Evolutionary conservation across 2,113 vertebrate species (phyloP), one percentile per base, ranked within the genome.

Genomic region (Oriolus oriolus): DNA sequence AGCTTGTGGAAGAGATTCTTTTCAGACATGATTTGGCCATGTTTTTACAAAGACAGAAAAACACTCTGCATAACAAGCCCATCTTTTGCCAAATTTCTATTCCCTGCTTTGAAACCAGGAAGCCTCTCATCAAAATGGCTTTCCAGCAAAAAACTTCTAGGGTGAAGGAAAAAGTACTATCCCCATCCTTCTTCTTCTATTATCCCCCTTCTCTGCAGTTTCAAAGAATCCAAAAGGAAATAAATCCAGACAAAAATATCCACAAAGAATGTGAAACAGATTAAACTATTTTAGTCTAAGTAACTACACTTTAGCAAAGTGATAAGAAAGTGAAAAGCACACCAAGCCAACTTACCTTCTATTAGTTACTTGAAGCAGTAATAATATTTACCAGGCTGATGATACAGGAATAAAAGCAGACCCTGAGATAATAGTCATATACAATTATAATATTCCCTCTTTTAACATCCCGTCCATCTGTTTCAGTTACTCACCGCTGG

Each of bases 401-500:
- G 45, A 85, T 63, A 63, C 18, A 83, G 23, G 47, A 10, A 39
- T 28, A 79, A 84, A 84, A 84, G 11, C 1, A 3, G 13, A 68
- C 30, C n/a, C 49, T 50, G 37, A 75, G 77, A 49, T 50, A 84
- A 54, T 30, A 82, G 69, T 69, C 41, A 68, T 31, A 47, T 39
- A 37, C 22, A 64, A 31, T 84, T 71, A 47, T 59, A 75, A 44
- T 68, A 30, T 56, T 82, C 50, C 13, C 14, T 80, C 50, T 63
- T 84, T 63, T 66, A 90, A 88, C 44, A 52, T 84, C 47, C 24
- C 11, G 5, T 81, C 56, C 66, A 66, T 90, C 84, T 96, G 68
- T 81, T 97, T 80, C 71, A 92, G 27, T 90, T 90, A 86, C 42
- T 97, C 73, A 89, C 19, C 83, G 16, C 39, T 80, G 49, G 33